Percentiles rank a stretch among this genome's conserved stretches.
phyloP scores from a whole-genome alignment of 2,888 invertebrate genomes.

The Drosophila maculinotata region DNA sequence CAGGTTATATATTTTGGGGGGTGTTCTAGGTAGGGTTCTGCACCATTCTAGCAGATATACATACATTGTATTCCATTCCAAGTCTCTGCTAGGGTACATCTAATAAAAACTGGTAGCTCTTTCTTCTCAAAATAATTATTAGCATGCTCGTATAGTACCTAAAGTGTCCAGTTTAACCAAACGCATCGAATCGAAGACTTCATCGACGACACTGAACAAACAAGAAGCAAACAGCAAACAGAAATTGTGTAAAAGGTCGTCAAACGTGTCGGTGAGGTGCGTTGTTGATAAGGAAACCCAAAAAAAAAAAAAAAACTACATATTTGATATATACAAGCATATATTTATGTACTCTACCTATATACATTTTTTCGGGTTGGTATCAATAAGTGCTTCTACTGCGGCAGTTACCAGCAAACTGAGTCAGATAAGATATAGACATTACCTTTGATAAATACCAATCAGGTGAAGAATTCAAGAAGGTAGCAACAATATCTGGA shows the following conservation, averaged over 20 bases:
- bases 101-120: slow-evolving; percentile 5
- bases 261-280: slow-evolving; percentile 44
- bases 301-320: slow-evolving; percentile 31
- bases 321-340: slow-evolving; percentile 2
- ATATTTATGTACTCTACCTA: slow-evolving; percentile 19
- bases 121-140: slow-evolving; percentile 6
- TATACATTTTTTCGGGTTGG: slow-evolving; percentile 16
- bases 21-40: too few species aligned
- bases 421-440: slow-evolving; percentile 67
- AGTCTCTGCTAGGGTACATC: neutral
- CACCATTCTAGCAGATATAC: neutral
- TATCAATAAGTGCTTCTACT: slow-evolving; percentile 74
- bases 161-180: slow-evolving; percentile 21
- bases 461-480: slow-evolving; percentile 56
- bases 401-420: slow-evolving; percentile 64
- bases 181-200: slow-evolving; percentile 6
- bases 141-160: neutral
- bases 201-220: slow-evolving; percentile 43
- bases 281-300: slow-evolving; percentile 61
- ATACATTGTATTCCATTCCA: neutral
- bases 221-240: slow-evolving; percentile 39
- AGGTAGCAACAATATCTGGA: slow-evolving; percentile 47
- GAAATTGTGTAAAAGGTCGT: slow-evolving; percentile 71
- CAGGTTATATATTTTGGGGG: slow-evolving; percentile 28
- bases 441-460: slow-evolving; percentile 68